Percentiles rank a stretch among this genome's conserved stretches.
These are phyloP conservation scores for Trachelus stipa DNA, from an alignment of 2,888 invertebrate genomes.

Conservation along the genomic window DNA sequence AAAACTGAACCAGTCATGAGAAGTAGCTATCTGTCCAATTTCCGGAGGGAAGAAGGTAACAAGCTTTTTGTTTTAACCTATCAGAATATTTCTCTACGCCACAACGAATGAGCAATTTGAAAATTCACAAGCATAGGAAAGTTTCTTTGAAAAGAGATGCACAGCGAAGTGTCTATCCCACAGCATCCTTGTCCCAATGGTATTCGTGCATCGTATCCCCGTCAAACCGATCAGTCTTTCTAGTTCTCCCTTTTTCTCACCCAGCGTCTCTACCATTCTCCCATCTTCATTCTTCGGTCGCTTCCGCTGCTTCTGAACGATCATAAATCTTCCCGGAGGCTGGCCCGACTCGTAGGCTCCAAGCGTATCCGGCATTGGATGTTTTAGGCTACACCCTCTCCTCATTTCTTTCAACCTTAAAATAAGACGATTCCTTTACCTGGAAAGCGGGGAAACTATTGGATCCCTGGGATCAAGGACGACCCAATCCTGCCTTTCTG, in stretches of 20 bases:
- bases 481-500: conserved; percentile 4
- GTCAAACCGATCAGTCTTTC: neutral
- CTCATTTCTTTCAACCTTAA: conserved; percentile 7
- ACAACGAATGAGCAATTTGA: neutral
- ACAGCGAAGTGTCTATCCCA: neutral
- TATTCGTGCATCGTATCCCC: neutral
- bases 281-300: conserved; percentile 13
- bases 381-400: conserved; percentile 25
- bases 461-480: conserved; percentile 14
- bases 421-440: conserved; percentile 19
- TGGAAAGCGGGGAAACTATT: conserved; percentile 26
- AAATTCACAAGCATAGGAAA: neutral
- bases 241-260: neutral
- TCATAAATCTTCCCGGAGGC: conserved; percentile 19
- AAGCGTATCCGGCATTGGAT: conserved; percentile 25
- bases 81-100: neutral
- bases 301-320: conserved; percentile 20
- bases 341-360: conserved; percentile 17
- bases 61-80: neutral
- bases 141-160: neutral
- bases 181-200: neutral
- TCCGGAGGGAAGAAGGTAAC: neutral
- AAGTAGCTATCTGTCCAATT: neutral
- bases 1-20: neutral
- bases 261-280: neutral